These are phyloP conservation scores for Callipepla californica DNA, from an alignment of 2,113 vertebrate genomes.

Conservation along the genomic window DNA sequence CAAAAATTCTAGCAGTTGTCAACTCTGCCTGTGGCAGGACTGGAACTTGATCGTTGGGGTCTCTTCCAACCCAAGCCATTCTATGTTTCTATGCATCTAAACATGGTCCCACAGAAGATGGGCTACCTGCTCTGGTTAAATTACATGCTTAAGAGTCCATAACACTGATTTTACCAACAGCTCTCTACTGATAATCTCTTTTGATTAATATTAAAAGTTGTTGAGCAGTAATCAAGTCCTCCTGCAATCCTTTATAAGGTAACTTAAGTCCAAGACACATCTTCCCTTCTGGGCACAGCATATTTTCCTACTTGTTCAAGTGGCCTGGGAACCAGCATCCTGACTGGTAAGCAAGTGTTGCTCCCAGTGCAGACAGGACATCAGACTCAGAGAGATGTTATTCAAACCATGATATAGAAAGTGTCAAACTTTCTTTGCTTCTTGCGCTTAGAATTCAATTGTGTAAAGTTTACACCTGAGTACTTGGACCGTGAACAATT, in stretches of 20 bases:
- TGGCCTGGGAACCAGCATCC: background rate
- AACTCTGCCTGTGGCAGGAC: too few species aligned
- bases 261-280: background rate
- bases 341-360: background rate
- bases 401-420: background rate
- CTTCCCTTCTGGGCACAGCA: background rate
- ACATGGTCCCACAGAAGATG: background rate
- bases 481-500: constrained; percentile 49
- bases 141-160: background rate
- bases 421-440: constrained; percentile 24
- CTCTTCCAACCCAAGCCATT: too few species aligned
- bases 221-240: background rate
- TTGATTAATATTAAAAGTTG: background rate
- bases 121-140: background rate
- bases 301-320: background rate
- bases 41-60: too few species aligned
- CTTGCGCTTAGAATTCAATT: constrained; percentile 27
- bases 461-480: constrained; percentile 38
- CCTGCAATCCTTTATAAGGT: background rate
- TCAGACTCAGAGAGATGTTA: background rate
- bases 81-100: background rate
- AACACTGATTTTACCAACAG: background rate
- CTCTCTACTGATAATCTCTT: background rate
- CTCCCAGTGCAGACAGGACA: background rate
- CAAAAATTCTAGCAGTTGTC: background rate